These are phyloP conservation scores for Falco biarmicus DNA, from an alignment of 2,797 vertebrate genomes.

Conservation along the genomic window DNA sequence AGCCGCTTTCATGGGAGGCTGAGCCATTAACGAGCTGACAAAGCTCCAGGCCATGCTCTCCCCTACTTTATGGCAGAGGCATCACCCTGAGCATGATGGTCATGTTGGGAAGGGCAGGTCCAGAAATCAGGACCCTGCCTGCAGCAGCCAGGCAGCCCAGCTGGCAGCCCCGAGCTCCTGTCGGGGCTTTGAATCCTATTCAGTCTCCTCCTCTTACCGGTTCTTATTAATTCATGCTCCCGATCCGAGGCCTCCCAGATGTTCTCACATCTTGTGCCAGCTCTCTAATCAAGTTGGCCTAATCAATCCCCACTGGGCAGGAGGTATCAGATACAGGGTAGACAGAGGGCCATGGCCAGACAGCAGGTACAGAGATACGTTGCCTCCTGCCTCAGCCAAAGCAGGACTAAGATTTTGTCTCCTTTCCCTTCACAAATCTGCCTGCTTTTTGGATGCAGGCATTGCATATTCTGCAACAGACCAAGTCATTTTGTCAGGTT, in stretches of 20 bases:
- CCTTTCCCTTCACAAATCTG: not conserved
- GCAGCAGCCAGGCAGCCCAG: not conserved
- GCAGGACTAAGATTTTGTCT: not conserved
- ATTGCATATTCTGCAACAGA: not conserved
- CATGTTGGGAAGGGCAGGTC: not conserved
- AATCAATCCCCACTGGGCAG: not conserved
- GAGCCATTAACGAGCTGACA: not conserved
- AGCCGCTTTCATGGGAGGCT: not conserved
- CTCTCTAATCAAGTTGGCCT: constrained; percentile 8
- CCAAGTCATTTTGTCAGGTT: not conserved
- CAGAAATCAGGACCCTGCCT: not conserved
- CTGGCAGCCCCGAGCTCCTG: rapidly evolving
- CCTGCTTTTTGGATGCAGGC: not conserved
- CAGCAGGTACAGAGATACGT: not conserved
- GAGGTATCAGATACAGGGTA: not conserved
- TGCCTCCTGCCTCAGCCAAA: not conserved
- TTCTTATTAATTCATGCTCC: constrained; percentile 62
- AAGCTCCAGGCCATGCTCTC: not conserved
- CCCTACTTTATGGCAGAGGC: not conserved
- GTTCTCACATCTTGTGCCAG: constrained; percentile 21
- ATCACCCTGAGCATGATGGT: rapidly evolving
- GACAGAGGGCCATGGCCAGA: not conserved
- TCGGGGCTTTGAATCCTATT: not conserved
- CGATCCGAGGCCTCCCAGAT: constrained; percentile 19
- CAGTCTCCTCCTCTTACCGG: constrained; percentile 21